These are phyloP conservation scores for Halcyon badia DNA, from an alignment of 2,797 vertebrate genomes.

Conservation along the genomic window DNA sequence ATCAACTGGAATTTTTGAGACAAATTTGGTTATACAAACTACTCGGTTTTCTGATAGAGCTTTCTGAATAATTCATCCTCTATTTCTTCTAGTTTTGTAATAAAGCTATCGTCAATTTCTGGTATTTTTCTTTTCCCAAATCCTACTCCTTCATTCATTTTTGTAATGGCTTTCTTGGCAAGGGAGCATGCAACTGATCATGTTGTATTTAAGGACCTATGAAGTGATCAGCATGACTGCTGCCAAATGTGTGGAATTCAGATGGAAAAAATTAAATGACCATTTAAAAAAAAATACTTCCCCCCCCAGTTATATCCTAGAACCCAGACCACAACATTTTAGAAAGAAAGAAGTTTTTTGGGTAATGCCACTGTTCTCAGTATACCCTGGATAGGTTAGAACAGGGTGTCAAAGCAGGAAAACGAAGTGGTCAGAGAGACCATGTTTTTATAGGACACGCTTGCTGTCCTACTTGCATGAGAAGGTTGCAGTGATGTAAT, in stretches of 20 bases:
- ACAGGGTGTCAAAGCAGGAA: background rate
- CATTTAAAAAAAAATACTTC: background rate
- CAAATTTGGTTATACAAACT: background rate
- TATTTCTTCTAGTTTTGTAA: background rate
- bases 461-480: background rate
- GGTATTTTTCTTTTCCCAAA: background rate
- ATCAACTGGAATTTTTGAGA: background rate
- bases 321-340: background rate
- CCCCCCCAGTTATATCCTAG: background rate
- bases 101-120: background rate
- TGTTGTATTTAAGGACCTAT: background rate
- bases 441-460: background rate
- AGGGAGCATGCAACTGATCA: background rate
- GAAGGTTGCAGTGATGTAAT: slow-evolving; percentile 12
- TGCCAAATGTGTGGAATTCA: background rate
- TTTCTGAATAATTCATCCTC: background rate
- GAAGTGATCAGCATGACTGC: background rate
- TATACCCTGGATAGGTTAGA: background rate
- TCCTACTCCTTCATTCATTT: background rate
- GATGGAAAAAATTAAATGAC: slow-evolving; percentile 19
- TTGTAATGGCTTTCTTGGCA: background rate
- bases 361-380: background rate
- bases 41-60: background rate
- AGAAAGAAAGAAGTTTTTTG: background rate
- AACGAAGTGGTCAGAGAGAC: background rate